Base-by-base conservation (phyloP, 1,140 invertebrate genomes). In the Drosophila sp. region DNA sequence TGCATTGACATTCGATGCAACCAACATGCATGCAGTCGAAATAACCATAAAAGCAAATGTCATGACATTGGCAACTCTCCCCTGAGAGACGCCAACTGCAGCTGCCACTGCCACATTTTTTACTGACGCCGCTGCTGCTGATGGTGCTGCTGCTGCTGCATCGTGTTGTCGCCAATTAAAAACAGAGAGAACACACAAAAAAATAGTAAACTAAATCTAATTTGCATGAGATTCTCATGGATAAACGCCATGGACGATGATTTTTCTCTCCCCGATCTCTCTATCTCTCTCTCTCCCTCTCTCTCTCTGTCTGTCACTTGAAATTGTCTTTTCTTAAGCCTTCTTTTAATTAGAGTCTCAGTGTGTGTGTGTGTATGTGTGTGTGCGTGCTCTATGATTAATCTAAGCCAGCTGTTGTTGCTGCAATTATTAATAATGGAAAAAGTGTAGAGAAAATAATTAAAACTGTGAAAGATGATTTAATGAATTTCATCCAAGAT, bases 11-110 rank as follows among this genome's bases (percentile, higher is more conserved):
- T 73, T 68, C 33, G 72, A 70, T 72, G 79, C 70, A 77, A 63
- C 72, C 55, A 61, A 38, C 44, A 56, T 25, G 32, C 76, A 64
- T 32, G 57, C 44, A 68, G 62, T 10, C 57, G 75, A 76, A 79
- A 87, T 87, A 87, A 87, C 76, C 84, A 89, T 87, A 87, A 87
- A 87, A 87, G 44, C 77, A 75, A 87, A 87, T 86, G 83, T 78
- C 84, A 87, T 80, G 69, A 64, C 80, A 56, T 79, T 79, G 86
- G 75, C 44, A 27, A 50, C 44, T 50, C 81, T 80, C 54, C 44
- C 3, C 81, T 80, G 44, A 69, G 79, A 66, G 82, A 85, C 66
- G 79, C 75, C 82, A 81, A 76, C 78, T 44, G 62, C 61, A 63
- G 25, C 35, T 66, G 64, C 38, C 47, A 27, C 5, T 60, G 35